phyloP scores from a whole-genome alignment of 2,888 invertebrate genomes.

The Liposcelis brunnea region DNA sequence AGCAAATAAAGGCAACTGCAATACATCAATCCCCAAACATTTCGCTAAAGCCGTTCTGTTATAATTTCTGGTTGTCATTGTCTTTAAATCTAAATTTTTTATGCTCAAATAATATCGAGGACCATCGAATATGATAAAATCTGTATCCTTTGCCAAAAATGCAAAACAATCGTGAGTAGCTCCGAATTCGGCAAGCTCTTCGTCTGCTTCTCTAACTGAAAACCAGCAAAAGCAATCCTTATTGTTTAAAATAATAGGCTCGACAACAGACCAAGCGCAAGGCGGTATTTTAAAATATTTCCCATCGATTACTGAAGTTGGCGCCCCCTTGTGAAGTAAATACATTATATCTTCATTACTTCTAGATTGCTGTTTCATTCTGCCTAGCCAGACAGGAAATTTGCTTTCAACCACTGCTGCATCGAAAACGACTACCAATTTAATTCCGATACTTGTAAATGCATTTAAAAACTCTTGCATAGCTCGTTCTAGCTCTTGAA shows the following conservation, averaged over 20 bases:
- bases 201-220: constrained; percentile 22
- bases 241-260: not conserved
- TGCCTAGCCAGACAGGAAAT: constrained; percentile 20
- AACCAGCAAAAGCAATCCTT: too few relatives aligned
- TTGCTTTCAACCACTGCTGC: constrained; percentile 20
- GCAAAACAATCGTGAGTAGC: constrained; percentile 20
- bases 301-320: constrained; percentile 10
- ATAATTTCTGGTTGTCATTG: constrained; percentile 20
- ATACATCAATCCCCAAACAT: constrained; percentile 16
- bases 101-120: constrained; percentile 22
- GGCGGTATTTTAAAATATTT: not conserved
- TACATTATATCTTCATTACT: constrained; percentile 18
- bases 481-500: constrained; percentile 19
- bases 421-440: constrained; percentile 22
- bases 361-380: constrained; percentile 18
- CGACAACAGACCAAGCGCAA: not conserved
- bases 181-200: constrained; percentile 21
- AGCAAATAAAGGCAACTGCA: constrained; percentile 21
- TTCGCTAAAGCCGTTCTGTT: constrained; percentile 19
- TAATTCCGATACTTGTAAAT: constrained; percentile 18
- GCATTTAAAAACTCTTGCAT: constrained; percentile 18
- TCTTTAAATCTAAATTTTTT: constrained; percentile 19
- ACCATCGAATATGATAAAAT: constrained; percentile 21
- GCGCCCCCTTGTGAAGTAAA: constrained; percentile 13
- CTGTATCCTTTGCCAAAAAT: constrained; percentile 22